A percentile compares a stretch with the other conserved stretches of the same genome.
Evolutionary conservation across 2,888 invertebrate genomes (phyloP).

Genomic region (Lepidochrysops patricia): DNA sequence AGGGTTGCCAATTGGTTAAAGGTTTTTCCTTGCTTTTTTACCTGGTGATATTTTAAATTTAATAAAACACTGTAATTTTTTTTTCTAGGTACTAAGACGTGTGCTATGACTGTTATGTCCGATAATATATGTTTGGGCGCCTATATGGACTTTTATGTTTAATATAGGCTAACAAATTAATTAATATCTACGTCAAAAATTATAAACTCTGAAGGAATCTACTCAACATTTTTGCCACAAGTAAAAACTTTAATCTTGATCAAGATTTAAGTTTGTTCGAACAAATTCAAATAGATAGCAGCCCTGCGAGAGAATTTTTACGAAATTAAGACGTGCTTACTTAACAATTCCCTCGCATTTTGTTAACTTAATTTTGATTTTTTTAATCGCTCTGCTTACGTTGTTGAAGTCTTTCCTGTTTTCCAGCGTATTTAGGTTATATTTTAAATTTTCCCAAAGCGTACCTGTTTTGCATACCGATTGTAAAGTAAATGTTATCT

Average conservation of each 20-base stretch:
- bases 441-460: not conserved
- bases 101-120: no score
- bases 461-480: slow-evolving; percentile 7
- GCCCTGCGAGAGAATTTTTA: not conserved
- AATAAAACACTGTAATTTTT: no score
- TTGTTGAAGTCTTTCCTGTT: not conserved
- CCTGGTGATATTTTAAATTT: no score
- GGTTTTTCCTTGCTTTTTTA: not conserved
- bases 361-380: slow-evolving; percentile 10
- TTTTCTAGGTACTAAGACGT: no score
- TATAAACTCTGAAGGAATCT: no score
- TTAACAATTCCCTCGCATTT: slow-evolving; percentile 1
- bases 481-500: not conserved
- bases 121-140: no score
- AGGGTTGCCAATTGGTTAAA: not conserved
- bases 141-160: no score
- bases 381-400: not conserved
- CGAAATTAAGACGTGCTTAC: slow-evolving; percentile 6
- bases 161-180: no score
- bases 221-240: no score
- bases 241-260: no score
- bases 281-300: not conserved
- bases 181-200: no score
- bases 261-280: no score
- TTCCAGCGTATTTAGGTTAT: not conserved